These are phyloP conservation scores for Oplegnathus fasciatus DNA, from an alignment of 2,113 vertebrate genomes.

Conservation along the genomic window DNA sequence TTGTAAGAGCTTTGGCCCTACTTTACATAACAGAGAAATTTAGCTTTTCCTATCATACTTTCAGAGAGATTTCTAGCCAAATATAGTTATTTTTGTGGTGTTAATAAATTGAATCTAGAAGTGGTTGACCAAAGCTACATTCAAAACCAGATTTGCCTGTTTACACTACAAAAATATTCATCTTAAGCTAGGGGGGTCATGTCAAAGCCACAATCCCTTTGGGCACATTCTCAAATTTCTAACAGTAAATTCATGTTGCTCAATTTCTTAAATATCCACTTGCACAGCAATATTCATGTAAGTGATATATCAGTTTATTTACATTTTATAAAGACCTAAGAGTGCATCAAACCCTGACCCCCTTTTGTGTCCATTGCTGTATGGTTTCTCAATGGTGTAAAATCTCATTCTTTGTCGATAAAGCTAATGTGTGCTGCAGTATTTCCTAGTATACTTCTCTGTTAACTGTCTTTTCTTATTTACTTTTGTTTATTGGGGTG, in stretches of 20 bases:
- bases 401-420: slow-evolving; percentile 93
- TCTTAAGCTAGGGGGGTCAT: background rate
- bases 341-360: slow-evolving; percentile 87
- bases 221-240: background rate
- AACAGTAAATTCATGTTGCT: background rate
- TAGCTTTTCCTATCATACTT: background rate
- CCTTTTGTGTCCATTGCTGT: slow-evolving; percentile 90
- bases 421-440: slow-evolving; percentile 93
- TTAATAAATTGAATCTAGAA: slow-evolving; percentile 32
- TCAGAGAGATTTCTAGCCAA: slow-evolving; percentile 13
- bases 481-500: slow-evolving; percentile 85
- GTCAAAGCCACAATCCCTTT: slow-evolving; percentile 11
- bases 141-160: slow-evolving; percentile 41
- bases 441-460: slow-evolving; percentile 92
- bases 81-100: slow-evolving; percentile 16
- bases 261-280: background rate
- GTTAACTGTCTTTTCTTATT: slow-evolving; percentile 87
- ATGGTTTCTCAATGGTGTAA: slow-evolving; percentile 92
- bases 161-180: slow-evolving; percentile 31
- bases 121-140: slow-evolving; percentile 58
- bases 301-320: slow-evolving; percentile 60
- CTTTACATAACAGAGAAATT: slow-evolving; percentile 8
- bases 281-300: slow-evolving; percentile 53
- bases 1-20: background rate
- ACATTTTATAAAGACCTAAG: slow-evolving; percentile 86